Conservation (phyloP, 1,140 invertebrate species). For the Choristoneura fumiferana region DNA sequence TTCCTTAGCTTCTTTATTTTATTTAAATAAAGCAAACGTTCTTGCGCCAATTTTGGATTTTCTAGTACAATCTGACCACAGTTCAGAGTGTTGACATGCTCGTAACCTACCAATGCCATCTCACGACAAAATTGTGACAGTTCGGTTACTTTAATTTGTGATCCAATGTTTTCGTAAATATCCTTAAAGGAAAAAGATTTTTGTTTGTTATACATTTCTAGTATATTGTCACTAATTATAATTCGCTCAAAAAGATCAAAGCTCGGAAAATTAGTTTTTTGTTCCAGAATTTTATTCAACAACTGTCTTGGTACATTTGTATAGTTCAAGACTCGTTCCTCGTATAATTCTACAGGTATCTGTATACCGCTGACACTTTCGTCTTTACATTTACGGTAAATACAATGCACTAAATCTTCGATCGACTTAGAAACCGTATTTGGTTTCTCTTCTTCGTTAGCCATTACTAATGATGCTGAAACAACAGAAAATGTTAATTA, state of each 20-base stretch:
- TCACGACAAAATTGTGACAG: not conserved
- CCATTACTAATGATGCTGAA: too few species aligned
- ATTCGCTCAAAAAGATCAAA: not conserved
- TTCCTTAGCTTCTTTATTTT: conserved; percentile 34
- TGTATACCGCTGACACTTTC: conserved; percentile 6
- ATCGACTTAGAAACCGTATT: too few species aligned
- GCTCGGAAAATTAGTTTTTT: not conserved
- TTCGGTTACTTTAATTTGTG: not conserved
- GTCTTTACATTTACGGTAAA: conserved; percentile 6
- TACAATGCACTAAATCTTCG: not conserved
- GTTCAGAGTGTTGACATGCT: conserved; percentile 20
- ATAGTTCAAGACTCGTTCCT: conserved; percentile 10
- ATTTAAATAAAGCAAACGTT: conserved; percentile 37
- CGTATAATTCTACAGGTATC: not conserved
- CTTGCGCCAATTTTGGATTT: conserved; percentile 41
- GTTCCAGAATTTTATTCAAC: not conserved
- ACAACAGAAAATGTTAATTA: too few species aligned
- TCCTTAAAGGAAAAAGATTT: not conserved
- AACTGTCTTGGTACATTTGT: conserved; percentile 6
- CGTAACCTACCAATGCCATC: conserved; percentile 28
- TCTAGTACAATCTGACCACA: conserved; percentile 34
- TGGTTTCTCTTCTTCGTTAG: too few species aligned
- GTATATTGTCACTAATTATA: not conserved
- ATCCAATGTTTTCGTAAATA: not conserved
- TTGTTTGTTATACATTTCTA: not conserved